Evolutionary conservation across 2,797 vertebrate genomes (phyloP), one percentile per base, ranked within the genome.

Genomic region (Phyllotis vaccarum): DNA sequence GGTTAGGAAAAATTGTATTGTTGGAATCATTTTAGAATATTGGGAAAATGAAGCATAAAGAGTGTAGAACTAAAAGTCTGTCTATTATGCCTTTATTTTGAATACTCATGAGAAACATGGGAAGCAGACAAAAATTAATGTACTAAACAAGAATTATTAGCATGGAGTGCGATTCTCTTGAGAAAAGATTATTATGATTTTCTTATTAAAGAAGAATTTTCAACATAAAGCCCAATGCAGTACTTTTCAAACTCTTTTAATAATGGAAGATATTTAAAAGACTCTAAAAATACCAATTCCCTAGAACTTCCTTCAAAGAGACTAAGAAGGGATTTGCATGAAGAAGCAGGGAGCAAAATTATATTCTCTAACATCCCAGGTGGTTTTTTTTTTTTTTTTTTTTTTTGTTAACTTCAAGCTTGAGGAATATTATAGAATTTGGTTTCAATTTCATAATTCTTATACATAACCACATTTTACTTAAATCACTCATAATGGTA

Each of bases 131-230:
- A 49, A 70, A 75, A 70, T 75, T 90, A 90, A 89, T 52, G 64
- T 52, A 90, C 27, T 70, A 70, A 64, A 13, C 11, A 29, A 82
- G 12, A 83, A 60, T 83, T 72, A 78, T 22, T 78, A 82, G 31
- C 19, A 31, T 64, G 49, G 83, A 22, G 22, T 85, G 95, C 62
- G 14, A 31, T 52, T 72, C 43, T 95, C 70, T 58, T 64, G 37
- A 94, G 46, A 37, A 89, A 95, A 81, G 40, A 86, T 58, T 82
- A 92, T 52, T 92, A 87, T 24, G 64, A 34, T 82, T 80, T 92
- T 86, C 37, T 43, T 82, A 89, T 34, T 64, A 58, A 82, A 89
- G 29, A 72, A 11, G 66, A 78, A 72, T 72, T 19, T 78, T 34
- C 34, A 64, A 22, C 78, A 90, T 56, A 75, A 70, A 83, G 56